Evolutionary conservation across 92 coral and sea anemone species (phyloP).

Genomic region (Palythoa grandis): DNA sequence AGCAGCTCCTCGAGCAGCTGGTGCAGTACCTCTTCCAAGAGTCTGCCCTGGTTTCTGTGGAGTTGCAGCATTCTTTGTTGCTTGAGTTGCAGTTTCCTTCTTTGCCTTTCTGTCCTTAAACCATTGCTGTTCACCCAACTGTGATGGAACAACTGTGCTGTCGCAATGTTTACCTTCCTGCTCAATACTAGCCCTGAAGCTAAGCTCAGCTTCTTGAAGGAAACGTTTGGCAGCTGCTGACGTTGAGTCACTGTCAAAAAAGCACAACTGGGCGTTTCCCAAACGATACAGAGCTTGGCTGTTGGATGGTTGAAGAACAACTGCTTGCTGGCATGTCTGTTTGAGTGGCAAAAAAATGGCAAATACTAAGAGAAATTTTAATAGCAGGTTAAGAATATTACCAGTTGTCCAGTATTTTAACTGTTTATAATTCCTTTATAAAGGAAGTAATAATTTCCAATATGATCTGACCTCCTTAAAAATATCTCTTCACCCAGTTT

Average conservation of each 20-base stretch:
- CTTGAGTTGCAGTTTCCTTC: slow-evolving; percentile 56
- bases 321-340: slow-evolving; percentile 95
- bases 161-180: slow-evolving; percentile 82
- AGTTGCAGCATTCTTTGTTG: slow-evolving; percentile 39
- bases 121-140: slow-evolving; percentile 82
- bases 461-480: no score
- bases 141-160: slow-evolving; percentile 68
- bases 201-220: slow-evolving; percentile 85
- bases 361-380: not conserved
- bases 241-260: slow-evolving; percentile 81
- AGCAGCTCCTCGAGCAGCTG: slow-evolving; percentile 55
- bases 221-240: slow-evolving; percentile 52
- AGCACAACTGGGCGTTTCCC: slow-evolving; percentile 91
- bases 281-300: slow-evolving; percentile 87
- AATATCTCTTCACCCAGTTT: no score
- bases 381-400: not conserved
- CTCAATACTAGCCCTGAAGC: slow-evolving; percentile 85
- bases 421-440: no score
- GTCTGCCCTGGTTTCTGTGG: slow-evolving; percentile 49
- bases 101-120: slow-evolving; percentile 77
- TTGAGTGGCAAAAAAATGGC: not conserved
- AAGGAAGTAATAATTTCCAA: no score
- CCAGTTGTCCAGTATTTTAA: no score
- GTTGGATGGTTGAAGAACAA: slow-evolving; percentile 85
- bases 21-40: slow-evolving; percentile 45